Evolutionary conservation across 2,113 vertebrate species (phyloP).

Genomic region (Jaculus jaculus): DNA sequence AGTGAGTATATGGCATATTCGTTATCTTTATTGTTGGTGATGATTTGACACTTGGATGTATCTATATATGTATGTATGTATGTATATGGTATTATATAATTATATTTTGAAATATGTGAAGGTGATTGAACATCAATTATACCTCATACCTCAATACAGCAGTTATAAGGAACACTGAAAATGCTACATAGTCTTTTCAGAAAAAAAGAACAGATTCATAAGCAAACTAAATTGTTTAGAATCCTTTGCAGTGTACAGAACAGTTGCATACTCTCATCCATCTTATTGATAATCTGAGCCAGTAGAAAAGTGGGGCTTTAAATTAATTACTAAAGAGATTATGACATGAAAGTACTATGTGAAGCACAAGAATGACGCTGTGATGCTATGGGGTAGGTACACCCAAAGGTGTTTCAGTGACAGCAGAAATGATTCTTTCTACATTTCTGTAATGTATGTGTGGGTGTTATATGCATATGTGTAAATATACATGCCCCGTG

Average conservation of each 20-base stretch:
- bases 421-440: not conserved
- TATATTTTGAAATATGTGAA: conserved; percentile 28
- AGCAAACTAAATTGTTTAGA: not conserved
- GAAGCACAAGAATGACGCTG: not conserved
- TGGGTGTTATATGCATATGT: too few relatives aligned
- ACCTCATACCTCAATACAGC: not conserved
- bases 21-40: conserved; percentile 35
- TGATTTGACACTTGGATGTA: not conserved
- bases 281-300: conserved; percentile 28
- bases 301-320: conserved; percentile 32
- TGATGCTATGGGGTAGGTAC: not conserved
- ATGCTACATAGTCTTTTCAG: conserved; percentile 2
- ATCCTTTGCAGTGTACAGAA: conserved; percentile 21
- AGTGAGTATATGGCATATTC: not conserved
- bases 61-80: not conserved
- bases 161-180: conserved; percentile 45
- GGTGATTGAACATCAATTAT: conserved; percentile 1
- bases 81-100: not conserved
- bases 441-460: not conserved
- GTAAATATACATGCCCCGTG: too few relatives aligned
- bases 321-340: conserved; percentile 36
- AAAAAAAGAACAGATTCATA: conserved; percentile 46
- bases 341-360: not conserved
- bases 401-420: not conserved
- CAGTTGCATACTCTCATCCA: not conserved